Percentiles rank a stretch among this genome's conserved stretches.
Evolutionary conservation across 2,888 invertebrate species (phyloP).

Genomic region (Thymelicus lineola): DNA sequence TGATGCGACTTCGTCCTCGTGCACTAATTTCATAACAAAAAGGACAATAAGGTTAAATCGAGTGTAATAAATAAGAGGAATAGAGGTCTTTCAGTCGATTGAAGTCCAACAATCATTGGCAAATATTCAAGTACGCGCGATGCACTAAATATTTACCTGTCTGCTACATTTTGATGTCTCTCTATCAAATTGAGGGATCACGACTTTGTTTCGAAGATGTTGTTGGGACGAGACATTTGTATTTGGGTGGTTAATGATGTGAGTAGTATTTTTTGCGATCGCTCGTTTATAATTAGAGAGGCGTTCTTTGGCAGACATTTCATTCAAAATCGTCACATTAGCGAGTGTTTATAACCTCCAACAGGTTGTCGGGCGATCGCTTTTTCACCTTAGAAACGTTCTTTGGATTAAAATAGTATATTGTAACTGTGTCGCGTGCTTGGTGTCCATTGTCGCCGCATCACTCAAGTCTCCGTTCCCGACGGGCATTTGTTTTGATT

Average conservation of each 20-base stretch:
- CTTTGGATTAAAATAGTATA: slow-evolving; percentile 43
- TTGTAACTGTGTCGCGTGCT: slow-evolving; percentile 27
- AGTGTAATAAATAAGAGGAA: slow-evolving; percentile 66
- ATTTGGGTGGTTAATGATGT: slow-evolving; percentile 59
- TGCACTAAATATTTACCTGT: slow-evolving; percentile 80
- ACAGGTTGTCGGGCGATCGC: slow-evolving; percentile 53
- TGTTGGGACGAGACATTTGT: slow-evolving; percentile 54
- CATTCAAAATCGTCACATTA: slow-evolving; percentile 60
- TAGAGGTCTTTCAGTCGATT: slow-evolving; percentile 71
- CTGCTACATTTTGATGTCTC: slow-evolving; percentile 63
- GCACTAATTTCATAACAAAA: slow-evolving; percentile 43
- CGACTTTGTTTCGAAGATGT: slow-evolving; percentile 45
- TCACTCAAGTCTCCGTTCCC: slow-evolving; percentile 26
- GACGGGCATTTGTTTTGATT: slow-evolving; percentile 35
- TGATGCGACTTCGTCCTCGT: slow-evolving; percentile 35
- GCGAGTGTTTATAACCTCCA: slow-evolving; percentile 54
- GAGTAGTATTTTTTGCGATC: slow-evolving; percentile 59
- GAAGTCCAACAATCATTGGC: slow-evolving; percentile 79
- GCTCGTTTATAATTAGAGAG: slow-evolving; percentile 68
- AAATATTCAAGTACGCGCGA: slow-evolving; percentile 73
- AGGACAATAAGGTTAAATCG: slow-evolving; percentile 61
- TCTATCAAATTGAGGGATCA: slow-evolving; percentile 56
- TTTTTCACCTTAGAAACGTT: slow-evolving; percentile 52
- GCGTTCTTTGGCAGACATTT: slow-evolving; percentile 68
- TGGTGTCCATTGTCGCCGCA: slow-evolving; percentile 16